A percentile compares a stretch with the other conserved stretches of the same genome.
phyloP scores from a whole-genome alignment of 2,113 vertebrate species.

The Anas platyrhynchos region DNA sequence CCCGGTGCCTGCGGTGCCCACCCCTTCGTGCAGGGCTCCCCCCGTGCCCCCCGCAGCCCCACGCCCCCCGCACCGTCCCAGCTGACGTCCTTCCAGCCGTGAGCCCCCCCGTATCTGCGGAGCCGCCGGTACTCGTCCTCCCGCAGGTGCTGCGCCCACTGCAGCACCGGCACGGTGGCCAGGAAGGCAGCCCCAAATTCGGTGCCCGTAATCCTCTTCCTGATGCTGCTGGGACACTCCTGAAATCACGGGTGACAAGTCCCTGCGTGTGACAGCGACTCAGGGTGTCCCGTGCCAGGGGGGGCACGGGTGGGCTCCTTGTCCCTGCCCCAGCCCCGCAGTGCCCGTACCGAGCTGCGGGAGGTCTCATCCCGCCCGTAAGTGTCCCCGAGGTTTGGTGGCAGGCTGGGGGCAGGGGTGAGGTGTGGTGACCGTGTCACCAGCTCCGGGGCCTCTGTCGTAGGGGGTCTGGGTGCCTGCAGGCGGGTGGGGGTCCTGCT shows the following conservation, averaged over 20 bases:
- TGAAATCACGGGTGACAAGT: neutral
- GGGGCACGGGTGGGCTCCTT: neutral
- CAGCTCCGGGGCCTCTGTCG: neutral
- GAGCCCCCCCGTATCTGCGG: slow-evolving; percentile 58
- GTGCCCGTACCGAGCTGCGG: neutral
- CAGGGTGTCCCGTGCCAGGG: neutral
- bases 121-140: slow-evolving; percentile 71
- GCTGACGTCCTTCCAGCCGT: slow-evolving; percentile 76
- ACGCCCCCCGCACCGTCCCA: slow-evolving; percentile 60
- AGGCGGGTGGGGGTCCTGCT: neutral
- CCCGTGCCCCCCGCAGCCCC: neutral
- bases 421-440: neutral
- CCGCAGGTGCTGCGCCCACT: slow-evolving; percentile 73
- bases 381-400: neutral
- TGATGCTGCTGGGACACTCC: slow-evolving; percentile 68
- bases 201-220: neutral
- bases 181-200: slow-evolving; percentile 52
- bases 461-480: neutral
- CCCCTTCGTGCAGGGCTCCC: neutral
- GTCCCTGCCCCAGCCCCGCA: neutral
- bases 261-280: neutral
- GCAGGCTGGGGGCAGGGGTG: no score
- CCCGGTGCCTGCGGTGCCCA: no score
- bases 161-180: slow-evolving; percentile 73
- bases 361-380: neutral